Conservation (phyloP, 2,797 vertebrate genomes). For the Pachyuromys duprasi region DNA sequence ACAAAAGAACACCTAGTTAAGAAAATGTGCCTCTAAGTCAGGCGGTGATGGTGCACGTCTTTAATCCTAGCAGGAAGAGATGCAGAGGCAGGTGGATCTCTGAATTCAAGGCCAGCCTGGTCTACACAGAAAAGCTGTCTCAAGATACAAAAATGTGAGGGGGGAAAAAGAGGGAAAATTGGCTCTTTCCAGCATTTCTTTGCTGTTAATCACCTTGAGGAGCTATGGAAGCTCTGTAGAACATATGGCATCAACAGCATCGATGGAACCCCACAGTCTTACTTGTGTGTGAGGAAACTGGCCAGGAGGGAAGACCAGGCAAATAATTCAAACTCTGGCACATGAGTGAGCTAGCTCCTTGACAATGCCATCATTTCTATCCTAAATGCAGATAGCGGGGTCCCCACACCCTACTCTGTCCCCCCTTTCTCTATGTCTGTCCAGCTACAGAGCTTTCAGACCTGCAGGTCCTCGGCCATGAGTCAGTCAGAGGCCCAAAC, state of each 20-base stretch:
- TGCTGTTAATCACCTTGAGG: not conserved
- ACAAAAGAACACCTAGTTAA: not conserved
- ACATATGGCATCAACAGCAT: not conserved
- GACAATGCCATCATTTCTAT: not conserved
- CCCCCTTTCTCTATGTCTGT: not conserved
- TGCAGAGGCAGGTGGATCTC: not conserved
- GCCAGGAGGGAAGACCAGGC: not conserved
- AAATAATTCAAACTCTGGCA: not conserved
- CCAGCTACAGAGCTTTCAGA: not conserved
- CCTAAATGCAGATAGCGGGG: not conserved
- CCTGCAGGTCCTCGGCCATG: not conserved
- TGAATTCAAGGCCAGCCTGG: not conserved
- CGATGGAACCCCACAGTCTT: not conserved
- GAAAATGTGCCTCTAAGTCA: not conserved
- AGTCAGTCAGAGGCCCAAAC: not conserved
- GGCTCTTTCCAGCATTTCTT: not conserved
- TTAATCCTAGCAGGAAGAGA: not conserved
- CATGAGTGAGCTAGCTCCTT: not conserved
- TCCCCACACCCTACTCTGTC: not conserved
- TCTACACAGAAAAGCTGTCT: not conserved
- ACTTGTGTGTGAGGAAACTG: not conserved
- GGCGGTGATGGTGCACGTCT: not conserved
- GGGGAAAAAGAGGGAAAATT: not conserved
- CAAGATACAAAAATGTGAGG: not conserved
- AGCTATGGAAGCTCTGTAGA: not conserved